These are phyloP conservation scores for Perizoma flavofasciatum DNA, from an alignment of 2,888 invertebrate genomes.

Conservation along the genomic window DNA sequence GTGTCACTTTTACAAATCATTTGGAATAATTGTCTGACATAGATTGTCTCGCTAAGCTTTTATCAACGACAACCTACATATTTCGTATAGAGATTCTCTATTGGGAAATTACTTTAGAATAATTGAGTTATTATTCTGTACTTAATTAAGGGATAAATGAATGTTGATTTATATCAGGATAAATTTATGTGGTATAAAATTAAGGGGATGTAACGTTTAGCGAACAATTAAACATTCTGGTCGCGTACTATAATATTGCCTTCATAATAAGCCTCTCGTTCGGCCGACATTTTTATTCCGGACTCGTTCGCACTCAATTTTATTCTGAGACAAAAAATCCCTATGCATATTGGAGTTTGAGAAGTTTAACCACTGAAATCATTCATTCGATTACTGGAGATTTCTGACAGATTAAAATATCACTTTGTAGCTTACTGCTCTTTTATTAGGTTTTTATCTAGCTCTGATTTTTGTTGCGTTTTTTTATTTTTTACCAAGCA, in stretches of 20 bases:
- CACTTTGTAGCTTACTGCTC: too few relatives aligned
- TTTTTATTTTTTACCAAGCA: too few relatives aligned
- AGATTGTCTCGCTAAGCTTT: slow-evolving; percentile 17
- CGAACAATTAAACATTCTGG: slow-evolving; percentile 64
- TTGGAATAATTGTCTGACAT: slow-evolving; percentile 26
- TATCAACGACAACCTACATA: slow-evolving; percentile 1
- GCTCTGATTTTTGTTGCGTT: too few relatives aligned
- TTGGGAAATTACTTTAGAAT: not conserved
- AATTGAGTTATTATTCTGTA: slow-evolving; percentile 16
- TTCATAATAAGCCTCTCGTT: slow-evolving; percentile 67
- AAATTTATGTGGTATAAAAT: slow-evolving; percentile 50
- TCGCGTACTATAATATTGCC: slow-evolving; percentile 68
- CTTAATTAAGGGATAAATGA: slow-evolving; percentile 47
- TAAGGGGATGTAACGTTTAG: slow-evolving; percentile 46
- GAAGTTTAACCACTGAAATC: slow-evolving; percentile 48
- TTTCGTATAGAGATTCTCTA: too few relatives aligned
- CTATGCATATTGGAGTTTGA: slow-evolving; percentile 56
- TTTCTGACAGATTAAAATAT: not conserved
- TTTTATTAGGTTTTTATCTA: too few relatives aligned
- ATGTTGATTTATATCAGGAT: slow-evolving; percentile 42
- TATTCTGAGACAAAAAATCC: slow-evolving; percentile 67
- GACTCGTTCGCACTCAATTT: slow-evolving; percentile 62
- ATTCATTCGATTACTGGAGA: slow-evolving; percentile 38
- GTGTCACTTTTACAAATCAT: slow-evolving; percentile 24
- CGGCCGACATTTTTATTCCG: slow-evolving; percentile 58